Conservation (phyloP, 2,797 vertebrate genomes). For the Sus cebifrons region DNA sequence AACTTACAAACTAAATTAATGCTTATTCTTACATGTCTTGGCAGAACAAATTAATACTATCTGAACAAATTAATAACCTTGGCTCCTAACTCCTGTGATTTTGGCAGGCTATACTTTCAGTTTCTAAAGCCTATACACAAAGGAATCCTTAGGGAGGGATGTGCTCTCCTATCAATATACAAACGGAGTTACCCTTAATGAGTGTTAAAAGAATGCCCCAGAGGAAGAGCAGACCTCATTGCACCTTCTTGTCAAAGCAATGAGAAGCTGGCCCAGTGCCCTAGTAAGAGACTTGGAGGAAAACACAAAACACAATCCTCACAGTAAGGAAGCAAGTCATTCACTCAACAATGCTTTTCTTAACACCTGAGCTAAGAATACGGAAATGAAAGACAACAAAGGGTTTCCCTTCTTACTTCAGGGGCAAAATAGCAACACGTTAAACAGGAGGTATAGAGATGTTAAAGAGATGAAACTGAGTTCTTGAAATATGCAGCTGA, state of each 20-base stretch:
- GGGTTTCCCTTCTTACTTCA: conserved; percentile 28
- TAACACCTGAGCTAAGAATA: conserved; percentile 58
- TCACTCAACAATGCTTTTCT: conserved; percentile 52
- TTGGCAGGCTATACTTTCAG: conserved; percentile 70
- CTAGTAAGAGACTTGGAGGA: not conserved
- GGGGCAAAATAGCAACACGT: conserved; percentile 44
- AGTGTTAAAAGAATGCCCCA: conserved; percentile 13
- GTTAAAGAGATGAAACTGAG: not conserved
- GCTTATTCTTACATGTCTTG: conserved; percentile 75
- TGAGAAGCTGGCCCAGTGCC: conserved; percentile 65
- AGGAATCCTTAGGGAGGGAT: conserved; percentile 9
- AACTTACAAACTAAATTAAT: conserved; percentile 79
- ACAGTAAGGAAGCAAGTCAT: not conserved
- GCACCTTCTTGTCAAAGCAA: conserved; percentile 59
- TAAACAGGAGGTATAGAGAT: not conserved
- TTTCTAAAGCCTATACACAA: conserved; percentile 35
- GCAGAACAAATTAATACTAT: conserved; percentile 75
- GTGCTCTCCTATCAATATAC: not conserved
- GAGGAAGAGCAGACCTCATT: conserved; percentile 43
- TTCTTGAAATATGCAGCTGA: conserved; percentile 18
- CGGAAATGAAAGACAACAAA: conserved; percentile 30
- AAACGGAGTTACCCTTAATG: not conserved
- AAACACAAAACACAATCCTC: conserved; percentile 55
- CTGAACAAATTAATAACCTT: conserved; percentile 74
- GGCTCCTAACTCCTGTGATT: conserved; percentile 62